phyloP scores from a whole-genome alignment of 2,113 vertebrate species.

The Oreochromis tanganicae region DNA sequence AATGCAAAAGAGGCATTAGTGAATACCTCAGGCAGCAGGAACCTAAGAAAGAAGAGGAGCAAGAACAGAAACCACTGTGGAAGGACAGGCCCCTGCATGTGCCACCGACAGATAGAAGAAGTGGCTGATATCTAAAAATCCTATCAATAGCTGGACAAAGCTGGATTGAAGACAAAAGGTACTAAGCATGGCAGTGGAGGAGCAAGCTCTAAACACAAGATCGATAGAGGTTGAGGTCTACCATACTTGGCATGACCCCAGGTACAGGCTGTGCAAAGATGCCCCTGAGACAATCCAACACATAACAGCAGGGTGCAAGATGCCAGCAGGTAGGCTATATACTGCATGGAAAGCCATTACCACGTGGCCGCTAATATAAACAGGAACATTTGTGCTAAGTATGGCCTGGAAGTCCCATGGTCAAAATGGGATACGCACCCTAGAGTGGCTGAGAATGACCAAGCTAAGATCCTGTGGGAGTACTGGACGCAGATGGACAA shows the following conservation, averaged over 20 bases:
- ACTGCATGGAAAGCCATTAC: neutral
- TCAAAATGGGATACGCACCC: no score
- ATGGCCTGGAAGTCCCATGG: neutral
- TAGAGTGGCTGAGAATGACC: neutral
- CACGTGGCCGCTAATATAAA: neutral
- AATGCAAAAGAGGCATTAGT: neutral
- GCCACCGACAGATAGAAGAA: neutral
- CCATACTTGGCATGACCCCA: neutral
- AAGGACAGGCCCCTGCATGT: neutral
- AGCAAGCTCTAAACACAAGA: neutral
- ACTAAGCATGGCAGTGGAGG: neutral
- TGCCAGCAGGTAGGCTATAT: fast-evolving
- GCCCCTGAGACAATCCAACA: neutral
- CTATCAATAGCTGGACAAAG: neutral
- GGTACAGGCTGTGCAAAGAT: neutral
- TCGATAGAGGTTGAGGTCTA: neutral
- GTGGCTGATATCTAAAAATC: neutral
- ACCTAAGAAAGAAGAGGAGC: neutral
- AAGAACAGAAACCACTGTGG: neutral
- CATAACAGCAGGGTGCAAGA: neutral
- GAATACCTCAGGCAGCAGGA: neutral
- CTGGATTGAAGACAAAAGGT: neutral
- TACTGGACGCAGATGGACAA: neutral
- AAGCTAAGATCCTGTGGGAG: neutral
- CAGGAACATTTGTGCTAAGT: neutral